Base-by-base conservation (phyloP, 2,888 invertebrate species). In the Orthonevra nobilis region DNA sequence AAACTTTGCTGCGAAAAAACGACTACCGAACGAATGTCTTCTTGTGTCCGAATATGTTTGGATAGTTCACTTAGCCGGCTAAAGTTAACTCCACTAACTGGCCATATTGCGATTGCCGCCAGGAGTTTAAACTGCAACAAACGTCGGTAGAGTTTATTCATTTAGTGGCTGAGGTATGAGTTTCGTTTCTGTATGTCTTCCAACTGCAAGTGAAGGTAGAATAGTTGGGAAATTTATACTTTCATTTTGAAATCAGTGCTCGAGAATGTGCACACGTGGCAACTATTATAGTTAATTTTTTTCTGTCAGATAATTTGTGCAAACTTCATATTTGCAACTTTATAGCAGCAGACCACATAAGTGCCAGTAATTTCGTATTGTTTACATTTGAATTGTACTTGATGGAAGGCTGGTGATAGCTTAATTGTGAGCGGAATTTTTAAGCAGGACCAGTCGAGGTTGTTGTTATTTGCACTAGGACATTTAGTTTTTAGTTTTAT, bases 341-440 rank as follows among this genome's bases (percentile, higher is more conserved):
- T 12, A n/a, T 1, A 40, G 10, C 42, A 38, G 7, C n/a, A 5
- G 19, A 19, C n/a, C 14, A 32, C 17, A 26, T 3, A 4, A 10
- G 6, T n/a, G 2, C 6, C 28, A 46, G 50, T 54, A 19, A 46
- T 54, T 61, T 61, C 7, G 23, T 23, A 32, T 17, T 72, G 36
- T 72, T 72, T 72, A 32, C 70, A 72, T 38, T 72, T 72, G 46
- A 72, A 72, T 72, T 72, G 46, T 40, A 17, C 38, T 9, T 48
- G 74, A 74, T 68, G 14, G 60, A 63, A 50, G 63, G 20, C 15
- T 63, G 42, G 28, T 28, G 75, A 75, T 75, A 75, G 34, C 52
- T 36, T 44, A 70, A 70, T 61, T 60, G 52, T 36, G 40, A 9
- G 48, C 36, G 10, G 69, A 69, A 69, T 69, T 61, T 61, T 50